A percentile compares a stretch with the other conserved stretches of the same genome.
Evolutionary conservation across 2,797 vertebrate genomes (phyloP).

Genomic region (Cheracebus regulus): DNA sequence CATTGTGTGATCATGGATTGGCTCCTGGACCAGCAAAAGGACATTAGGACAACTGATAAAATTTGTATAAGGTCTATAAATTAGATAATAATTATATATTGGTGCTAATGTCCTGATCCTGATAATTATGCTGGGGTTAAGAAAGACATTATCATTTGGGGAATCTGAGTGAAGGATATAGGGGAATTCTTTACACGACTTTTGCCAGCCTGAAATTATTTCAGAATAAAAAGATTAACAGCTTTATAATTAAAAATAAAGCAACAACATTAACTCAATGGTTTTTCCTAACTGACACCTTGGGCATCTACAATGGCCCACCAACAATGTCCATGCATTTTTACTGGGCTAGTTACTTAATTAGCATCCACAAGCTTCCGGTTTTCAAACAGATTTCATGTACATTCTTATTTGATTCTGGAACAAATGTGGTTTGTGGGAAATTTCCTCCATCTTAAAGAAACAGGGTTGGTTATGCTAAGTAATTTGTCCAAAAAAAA

Average conservation of each 20-base stretch:
- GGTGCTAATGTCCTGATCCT: neutral
- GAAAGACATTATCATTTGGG: neutral
- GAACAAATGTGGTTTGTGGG: neutral
- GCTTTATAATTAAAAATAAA: neutral
- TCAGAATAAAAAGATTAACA: neutral
- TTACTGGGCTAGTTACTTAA: neutral
- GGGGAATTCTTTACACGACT: neutral
- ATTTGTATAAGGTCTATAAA: neutral
- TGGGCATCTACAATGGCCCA: neutral
- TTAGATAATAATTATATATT: neutral
- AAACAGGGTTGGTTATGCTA: neutral
- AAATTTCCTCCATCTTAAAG: neutral
- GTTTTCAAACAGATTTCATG: neutral
- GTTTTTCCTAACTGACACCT: neutral
- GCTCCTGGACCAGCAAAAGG: neutral
- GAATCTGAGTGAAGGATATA: neutral
- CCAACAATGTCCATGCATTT: neutral
- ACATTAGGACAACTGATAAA: too few species aligned
- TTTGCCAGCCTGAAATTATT: neutral
- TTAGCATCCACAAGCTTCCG: neutral
- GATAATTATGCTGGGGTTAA: neutral
- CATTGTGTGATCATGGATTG: neutral
- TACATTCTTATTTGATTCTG: neutral
- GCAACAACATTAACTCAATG: neutral
- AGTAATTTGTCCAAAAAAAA: neutral